Evolutionary conservation across 2,113 vertebrate genomes (phyloP).

Genomic region (Saguinus imperator): DNA sequence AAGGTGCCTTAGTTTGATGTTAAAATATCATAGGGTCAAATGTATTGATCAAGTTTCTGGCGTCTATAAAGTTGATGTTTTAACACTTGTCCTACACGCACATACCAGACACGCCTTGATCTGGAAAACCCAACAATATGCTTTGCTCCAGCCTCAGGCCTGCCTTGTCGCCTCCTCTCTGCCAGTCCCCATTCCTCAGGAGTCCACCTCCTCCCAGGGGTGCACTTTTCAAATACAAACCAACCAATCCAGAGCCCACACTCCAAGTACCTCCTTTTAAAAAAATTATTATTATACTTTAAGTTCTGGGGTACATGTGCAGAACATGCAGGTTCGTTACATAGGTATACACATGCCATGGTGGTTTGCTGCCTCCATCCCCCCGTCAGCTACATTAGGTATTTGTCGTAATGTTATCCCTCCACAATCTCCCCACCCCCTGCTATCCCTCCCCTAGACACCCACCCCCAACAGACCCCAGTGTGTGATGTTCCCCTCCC

Average conservation of each 20-base stretch:
- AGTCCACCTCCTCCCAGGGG: neutral
- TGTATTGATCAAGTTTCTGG: neutral
- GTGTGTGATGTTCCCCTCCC: no score
- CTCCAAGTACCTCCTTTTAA: neutral
- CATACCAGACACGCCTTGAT: neutral
- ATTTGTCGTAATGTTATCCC: no score
- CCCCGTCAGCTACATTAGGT: no score
- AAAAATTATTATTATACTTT: no score
- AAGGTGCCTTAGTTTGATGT: neutral
- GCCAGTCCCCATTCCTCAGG: neutral
- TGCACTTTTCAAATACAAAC: neutral
- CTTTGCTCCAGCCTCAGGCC: neutral
- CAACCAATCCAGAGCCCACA: neutral
- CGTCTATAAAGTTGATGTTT: neutral
- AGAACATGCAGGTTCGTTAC: no score
- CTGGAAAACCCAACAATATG: neutral
- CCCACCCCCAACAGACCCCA: no score
- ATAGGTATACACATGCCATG: no score
- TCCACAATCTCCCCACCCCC: no score
- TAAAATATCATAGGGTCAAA: neutral
- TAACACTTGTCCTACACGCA: neutral
- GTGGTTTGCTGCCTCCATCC: no score
- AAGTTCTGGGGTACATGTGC: no score
- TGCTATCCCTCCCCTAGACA: no score
- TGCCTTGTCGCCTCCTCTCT: neutral